phyloP scores from a whole-genome alignment of 1,140 invertebrate species.

The Drosophila kepulauana region DNA sequence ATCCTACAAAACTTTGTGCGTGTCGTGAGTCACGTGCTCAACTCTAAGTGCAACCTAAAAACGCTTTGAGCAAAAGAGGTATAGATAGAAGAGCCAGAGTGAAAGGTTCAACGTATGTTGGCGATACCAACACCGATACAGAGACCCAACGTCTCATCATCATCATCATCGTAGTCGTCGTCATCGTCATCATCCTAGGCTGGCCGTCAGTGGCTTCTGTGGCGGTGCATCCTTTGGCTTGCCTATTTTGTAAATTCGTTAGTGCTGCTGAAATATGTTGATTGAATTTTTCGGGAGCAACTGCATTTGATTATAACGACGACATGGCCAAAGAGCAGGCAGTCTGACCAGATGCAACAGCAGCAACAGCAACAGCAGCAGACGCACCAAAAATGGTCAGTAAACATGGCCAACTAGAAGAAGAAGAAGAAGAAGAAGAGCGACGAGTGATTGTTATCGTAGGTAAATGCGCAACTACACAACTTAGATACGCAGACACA shows the following conservation, averaged over 20 bases:
- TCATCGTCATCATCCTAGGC: slow-evolving; percentile 13
- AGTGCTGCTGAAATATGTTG: slow-evolving; percentile 84
- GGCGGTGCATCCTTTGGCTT: slow-evolving; percentile 80
- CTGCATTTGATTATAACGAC: slow-evolving; percentile 81
- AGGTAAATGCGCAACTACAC: slow-evolving; percentile 13
- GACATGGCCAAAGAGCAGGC: slow-evolving; percentile 30
- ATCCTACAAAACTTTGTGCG: background rate
- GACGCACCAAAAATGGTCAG: slow-evolving; percentile 52
- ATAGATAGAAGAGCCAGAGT: background rate
- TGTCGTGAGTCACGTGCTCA: slow-evolving; percentile 11
- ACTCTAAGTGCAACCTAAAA: background rate
- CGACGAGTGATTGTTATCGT: slow-evolving; percentile 65
- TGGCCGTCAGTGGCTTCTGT: slow-evolving; percentile 14
- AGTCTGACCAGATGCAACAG: slow-evolving; percentile 23
- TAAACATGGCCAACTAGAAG: slow-evolving; percentile 27
- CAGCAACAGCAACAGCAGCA: background rate
- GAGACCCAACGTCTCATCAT: slow-evolving; percentile 55
- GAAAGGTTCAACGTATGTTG: slow-evolving; percentile 20
- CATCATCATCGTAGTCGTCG: slow-evolving; percentile 49
- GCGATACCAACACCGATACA: slow-evolving; percentile 46
- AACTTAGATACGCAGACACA: background rate
- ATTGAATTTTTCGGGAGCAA: slow-evolving; percentile 84
- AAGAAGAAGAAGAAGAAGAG: slow-evolving; percentile 24
- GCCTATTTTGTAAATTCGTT: slow-evolving; percentile 85
- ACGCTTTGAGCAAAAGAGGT: background rate